phyloP scores from a whole-genome alignment of 2,113 vertebrate genomes.

The Prunella fulvescens region DNA sequence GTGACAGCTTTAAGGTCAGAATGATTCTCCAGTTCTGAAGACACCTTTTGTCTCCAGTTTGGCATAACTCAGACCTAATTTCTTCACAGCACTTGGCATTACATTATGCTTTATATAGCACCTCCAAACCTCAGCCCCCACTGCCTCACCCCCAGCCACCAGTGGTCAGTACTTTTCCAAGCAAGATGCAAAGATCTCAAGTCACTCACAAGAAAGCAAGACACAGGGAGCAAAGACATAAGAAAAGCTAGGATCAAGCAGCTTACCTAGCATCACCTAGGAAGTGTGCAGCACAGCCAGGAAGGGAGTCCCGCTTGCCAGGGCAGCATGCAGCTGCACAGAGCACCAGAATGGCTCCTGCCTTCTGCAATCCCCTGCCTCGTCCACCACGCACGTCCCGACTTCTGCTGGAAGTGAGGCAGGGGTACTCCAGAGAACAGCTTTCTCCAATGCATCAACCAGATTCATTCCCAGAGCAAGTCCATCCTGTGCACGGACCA shows the following conservation, averaged over 20 bases:
- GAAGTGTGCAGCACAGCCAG: neutral
- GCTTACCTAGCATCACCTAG: constrained; percentile 50
- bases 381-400: accelerated
- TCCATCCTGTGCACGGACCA: neutral
- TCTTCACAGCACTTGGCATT: neutral
- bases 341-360: neutral
- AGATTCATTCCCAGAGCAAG: constrained; percentile 27
- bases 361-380: constrained; percentile 16
- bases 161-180: neutral
- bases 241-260: neutral
- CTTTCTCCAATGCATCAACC: neutral
- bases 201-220: neutral
- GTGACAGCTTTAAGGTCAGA: neutral
- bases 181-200: neutral
- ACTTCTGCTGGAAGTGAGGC: constrained; percentile 30
- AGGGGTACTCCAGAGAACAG: constrained; percentile 13
- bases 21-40: neutral
- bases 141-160: neutral
- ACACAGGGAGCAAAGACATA: neutral
- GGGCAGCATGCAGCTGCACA: constrained; percentile 7
- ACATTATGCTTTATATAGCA: neutral
- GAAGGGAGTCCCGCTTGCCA: neutral
- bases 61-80: neutral
- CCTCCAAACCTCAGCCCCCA: neutral
- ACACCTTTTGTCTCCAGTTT: neutral